Base-by-base conservation (phyloP, 2,113 vertebrate species). In the Macquaria ambigua region DNA sequence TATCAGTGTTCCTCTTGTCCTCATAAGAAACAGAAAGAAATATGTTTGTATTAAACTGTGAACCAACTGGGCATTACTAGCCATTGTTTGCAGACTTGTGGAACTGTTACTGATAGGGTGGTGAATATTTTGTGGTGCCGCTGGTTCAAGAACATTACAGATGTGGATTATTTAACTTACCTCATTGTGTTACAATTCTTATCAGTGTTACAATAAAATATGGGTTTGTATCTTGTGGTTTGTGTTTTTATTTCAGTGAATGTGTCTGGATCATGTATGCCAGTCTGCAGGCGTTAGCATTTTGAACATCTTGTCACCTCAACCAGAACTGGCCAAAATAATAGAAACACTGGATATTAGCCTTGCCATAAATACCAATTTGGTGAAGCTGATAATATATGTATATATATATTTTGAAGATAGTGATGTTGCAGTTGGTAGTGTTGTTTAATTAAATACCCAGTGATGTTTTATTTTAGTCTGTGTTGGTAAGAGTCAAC, bases 191-290 rank as follows among this genome's bases (percentile, higher is more conserved):
- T 97, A 96, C 96, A 94, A 95, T 96, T 96, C 96, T 93, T 90
- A 95, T 97, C 95, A 93, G 96, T 98, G 97, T 98, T 98, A 96
- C 95, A 97, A 98, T 98, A 97, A 98, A 98, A 96, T 94, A 90
- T 93, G 77, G 77, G 52, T 96, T 96, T 96, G 82, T 96, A 95
- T 88, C 50, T 86, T 53, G 79, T 85, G 77, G 85, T 86, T 85
- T 66, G 50, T 43, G 53, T 78, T 59, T 6, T 87, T 53, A n/a
- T 12, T 0, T 3, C 39, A 53, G 0, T 73, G 0, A 70, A 12
- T 75, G 63, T 55, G 34, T 53, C 1, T 2, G 18, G 8, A 55
- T 69, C 9, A 43, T 67, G 41, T 68, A 39, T 68, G 74, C 84
- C 16, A 8, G 28, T 37, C 23, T 78, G 21, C n/a, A 73, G 41